Evolutionary conservation across 2,888 invertebrate genomes (phyloP), one percentile per base, ranked within the genome.

Genomic region (Plebejus anna): DNA sequence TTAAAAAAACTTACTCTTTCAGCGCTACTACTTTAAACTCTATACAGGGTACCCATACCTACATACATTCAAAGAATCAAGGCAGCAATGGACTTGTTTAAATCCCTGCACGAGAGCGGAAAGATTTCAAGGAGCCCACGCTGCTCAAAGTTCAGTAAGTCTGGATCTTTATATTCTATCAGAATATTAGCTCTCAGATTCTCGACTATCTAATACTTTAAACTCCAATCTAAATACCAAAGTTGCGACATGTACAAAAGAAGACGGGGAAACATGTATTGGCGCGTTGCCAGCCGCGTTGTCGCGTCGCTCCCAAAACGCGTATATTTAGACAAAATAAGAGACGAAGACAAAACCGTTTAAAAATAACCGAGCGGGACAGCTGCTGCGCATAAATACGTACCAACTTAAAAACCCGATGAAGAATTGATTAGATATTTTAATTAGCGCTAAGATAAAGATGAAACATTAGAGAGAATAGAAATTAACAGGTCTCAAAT

Each of bases 281-380:
- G 93, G 92, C 90, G 80, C 59, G 61, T n/a, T 81, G 92, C 92
- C 94, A 93, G 85, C 81, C 81, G 82, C 85, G 88, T 84, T 91
- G 92, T 91, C 92, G 92, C 89, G 89, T 86, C 91, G 90, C 90
- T 93, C 93, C 94, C 93, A 92, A 94, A 94, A 93, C 93, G 90
- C 92, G 93, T 94, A 94, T 94, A 93, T 93, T 94, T 94, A 93
- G 93, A 94, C 92, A 93, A 94, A 94, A 94, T 94, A 93, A 94
- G 93, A 94, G 92, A 90, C 89, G 92, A 93, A 93, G 92, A 94
- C 94, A 93, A 93, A 93, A 92, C 92, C 93, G 92, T 93, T 93
- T 93, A 92, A 92, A 93, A 94, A 94, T 93, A 93, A 90, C 91
- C 86, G 80, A 90, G 91, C 88, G 82, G 88, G 89, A 90, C 93